Percentiles rank a stretch among this genome's conserved stretches.
Evolutionary conservation across 2,888 invertebrate genomes (phyloP).

Genomic region (Diabrotica balteata): DNA sequence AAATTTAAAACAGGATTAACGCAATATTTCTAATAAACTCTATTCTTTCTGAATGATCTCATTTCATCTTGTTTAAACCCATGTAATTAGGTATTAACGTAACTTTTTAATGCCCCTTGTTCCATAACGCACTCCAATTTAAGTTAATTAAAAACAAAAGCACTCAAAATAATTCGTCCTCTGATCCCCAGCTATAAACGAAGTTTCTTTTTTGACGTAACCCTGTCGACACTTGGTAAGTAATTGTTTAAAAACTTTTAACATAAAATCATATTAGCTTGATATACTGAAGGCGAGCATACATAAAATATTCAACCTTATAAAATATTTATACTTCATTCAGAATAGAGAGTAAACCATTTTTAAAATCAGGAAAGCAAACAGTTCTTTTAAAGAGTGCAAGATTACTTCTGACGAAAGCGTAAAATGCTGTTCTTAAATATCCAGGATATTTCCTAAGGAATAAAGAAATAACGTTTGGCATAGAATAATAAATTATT

Average conservation of each 20-base stretch:
- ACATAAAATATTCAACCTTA: background rate
- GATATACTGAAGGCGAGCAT: conserved; percentile 5
- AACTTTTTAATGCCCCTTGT: background rate
- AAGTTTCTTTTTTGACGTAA: conserved; percentile 2
- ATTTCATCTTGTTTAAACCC: too few species aligned
- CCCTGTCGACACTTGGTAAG: conserved; percentile 8
- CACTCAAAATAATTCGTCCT: conserved; percentile 11
- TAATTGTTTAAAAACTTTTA: conserved; percentile 12
- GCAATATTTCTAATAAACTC: too few species aligned
- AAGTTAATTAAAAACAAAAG: conserved; percentile 14
- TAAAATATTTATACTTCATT: conserved; percentile 1
- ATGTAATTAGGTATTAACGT: background rate
- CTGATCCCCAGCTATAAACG: background rate
- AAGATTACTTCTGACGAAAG: too few species aligned
- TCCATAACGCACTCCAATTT: background rate
- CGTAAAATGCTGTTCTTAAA: too few species aligned
- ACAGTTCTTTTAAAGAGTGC: too few species aligned
- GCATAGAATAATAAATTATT: too few species aligned
- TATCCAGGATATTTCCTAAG: too few species aligned
- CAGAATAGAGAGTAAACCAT: too few species aligned
- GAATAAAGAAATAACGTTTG: too few species aligned
- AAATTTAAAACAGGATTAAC: too few species aligned
- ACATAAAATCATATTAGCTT: conserved; percentile 15
- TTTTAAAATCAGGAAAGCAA: too few species aligned
- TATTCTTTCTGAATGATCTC: too few species aligned